Percentiles rank a stretch among this genome's conserved stretches.
These are phyloP conservation scores for Megathymus violae DNA, from an alignment of 1,140 invertebrate species.

Conservation along the genomic window DNA sequence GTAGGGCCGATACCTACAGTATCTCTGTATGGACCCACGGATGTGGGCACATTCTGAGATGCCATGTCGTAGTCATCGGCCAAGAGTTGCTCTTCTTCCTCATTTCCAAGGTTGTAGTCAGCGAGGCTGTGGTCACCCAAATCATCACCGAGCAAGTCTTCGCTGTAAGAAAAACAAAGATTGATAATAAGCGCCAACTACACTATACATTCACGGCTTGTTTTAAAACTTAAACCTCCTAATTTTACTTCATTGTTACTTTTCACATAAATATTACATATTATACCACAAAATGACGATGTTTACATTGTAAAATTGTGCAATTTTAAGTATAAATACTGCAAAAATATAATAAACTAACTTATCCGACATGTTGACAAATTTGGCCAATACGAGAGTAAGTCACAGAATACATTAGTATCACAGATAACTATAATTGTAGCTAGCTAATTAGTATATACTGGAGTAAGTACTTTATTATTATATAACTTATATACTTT, in stretches of 20 bases:
- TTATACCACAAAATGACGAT: slow-evolving; percentile 2
- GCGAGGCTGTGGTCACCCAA: slow-evolving; percentile 77
- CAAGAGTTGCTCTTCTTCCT: slow-evolving; percentile 75
- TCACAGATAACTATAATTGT: no score
- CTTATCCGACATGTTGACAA: slow-evolving; percentile 81
- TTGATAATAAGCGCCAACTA: slow-evolving; percentile 15
- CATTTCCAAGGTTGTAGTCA: slow-evolving; percentile 77
- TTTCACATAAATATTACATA: slow-evolving; percentile 4
- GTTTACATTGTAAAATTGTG: slow-evolving; percentile 2
- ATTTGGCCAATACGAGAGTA: no score
- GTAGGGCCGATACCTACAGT: slow-evolving; percentile 50
- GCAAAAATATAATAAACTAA: slow-evolving; percentile 60
- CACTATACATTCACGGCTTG: slow-evolving; percentile 2
- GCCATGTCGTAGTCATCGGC: slow-evolving; percentile 72
- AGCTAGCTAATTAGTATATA: no score
- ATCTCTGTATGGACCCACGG: slow-evolving; percentile 50
- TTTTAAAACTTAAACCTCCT: neutral
- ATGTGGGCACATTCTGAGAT: slow-evolving; percentile 70
- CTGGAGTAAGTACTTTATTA: no score
- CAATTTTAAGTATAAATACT: slow-evolving; percentile 17
- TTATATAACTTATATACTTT: no score
- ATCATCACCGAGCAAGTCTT: slow-evolving; percentile 76
- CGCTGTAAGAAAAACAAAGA: slow-evolving; percentile 58
- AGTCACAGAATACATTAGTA: no score
- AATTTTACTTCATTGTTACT: neutral